Evolutionary conservation across 1,140 invertebrate genomes (phyloP), one percentile per base, ranked within the genome.

Genomic region (Drosophila athabasca): DNA sequence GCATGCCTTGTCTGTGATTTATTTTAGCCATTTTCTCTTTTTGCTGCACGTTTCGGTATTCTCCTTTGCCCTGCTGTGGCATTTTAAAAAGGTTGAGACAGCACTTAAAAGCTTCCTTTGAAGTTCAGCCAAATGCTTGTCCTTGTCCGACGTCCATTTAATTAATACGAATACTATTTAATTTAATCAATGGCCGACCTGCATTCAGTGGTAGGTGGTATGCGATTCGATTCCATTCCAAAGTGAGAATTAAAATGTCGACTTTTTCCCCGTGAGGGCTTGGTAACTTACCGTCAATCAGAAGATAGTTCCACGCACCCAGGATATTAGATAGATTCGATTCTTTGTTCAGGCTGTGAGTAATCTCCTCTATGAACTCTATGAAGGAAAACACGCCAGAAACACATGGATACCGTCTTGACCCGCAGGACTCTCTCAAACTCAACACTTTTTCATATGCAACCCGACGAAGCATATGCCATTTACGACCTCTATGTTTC

Each of bases 1-100:
- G 44, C 72, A 76, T 82, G 49, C 51, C 31, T 46, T 60, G 39
- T 53, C 59, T 51, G 52, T 80, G 66, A 79, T 76, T 84, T 84
- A 84, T 68, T 69, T 52, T 11, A 39, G 17, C 17, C 51, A 44
- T 44, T 62, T 52, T 55, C 7, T n/a, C 53, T 31, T 22, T 31
- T 57, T 50, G 8, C 31, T 49, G 24, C 26, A n/a, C 9, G 29
- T 50, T 49, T 31, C 53, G 35, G 35, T 15, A 26, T 35, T 15
- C 15, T 0, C 11, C 2, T 35, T 17, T 52, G n/a, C n/a, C 4
- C 35, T 39, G 35, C 3, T 39, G 11, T 39, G 11, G 35, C 35
- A 39, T 39, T 39, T 13, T 52, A 31, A 52, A 35, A 52, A n/a
- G 17, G 54, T 26, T 57, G 2, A 8, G 29, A 39, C 17, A 61